Percentiles rank a stretch among this genome's conserved stretches.
These are phyloP conservation scores for Trogon melanurus DNA, from an alignment of 2,113 vertebrate species.

Conservation along the genomic window DNA sequence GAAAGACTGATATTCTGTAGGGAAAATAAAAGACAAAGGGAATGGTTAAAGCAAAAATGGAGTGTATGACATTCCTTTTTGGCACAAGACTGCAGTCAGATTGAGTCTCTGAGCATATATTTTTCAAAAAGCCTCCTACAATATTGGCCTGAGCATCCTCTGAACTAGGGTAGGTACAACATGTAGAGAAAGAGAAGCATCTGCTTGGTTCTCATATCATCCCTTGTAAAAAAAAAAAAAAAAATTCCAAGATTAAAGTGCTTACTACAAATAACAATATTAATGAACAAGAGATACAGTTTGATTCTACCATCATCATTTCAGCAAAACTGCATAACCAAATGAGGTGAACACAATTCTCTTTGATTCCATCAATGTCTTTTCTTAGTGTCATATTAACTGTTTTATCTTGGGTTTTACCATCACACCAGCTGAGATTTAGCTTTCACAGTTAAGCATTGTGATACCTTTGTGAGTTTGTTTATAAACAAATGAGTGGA, in stretches of 20 bases:
- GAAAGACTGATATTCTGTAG: neutral
- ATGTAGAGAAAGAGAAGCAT: neutral
- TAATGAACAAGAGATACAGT: neutral
- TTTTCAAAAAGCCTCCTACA: neutral
- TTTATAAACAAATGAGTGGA: conserved; percentile 34
- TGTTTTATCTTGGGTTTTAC: conserved; percentile 4
- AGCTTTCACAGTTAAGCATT: conserved; percentile 23
- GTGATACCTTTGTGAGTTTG: conserved; percentile 21
- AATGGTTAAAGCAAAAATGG: neutral
- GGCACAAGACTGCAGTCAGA: neutral
- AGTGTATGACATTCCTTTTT: neutral
- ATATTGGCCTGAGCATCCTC: neutral
- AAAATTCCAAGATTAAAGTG: neutral
- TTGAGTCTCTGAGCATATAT: neutral
- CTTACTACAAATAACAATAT: neutral
- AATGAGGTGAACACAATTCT: neutral
- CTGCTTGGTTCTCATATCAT: neutral
- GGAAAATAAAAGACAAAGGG: neutral
- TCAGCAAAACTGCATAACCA: neutral
- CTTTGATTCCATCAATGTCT: conserved; percentile 23
- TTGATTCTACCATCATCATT: neutral
- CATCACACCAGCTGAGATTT: neutral
- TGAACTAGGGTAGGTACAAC: neutral
- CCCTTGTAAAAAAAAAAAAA: neutral
- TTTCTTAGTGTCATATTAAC: conserved; percentile 32